These are phyloP conservation scores for Fulmarus glacialis DNA, from an alignment of 2,113 vertebrate genomes.

Conservation along the genomic window DNA sequence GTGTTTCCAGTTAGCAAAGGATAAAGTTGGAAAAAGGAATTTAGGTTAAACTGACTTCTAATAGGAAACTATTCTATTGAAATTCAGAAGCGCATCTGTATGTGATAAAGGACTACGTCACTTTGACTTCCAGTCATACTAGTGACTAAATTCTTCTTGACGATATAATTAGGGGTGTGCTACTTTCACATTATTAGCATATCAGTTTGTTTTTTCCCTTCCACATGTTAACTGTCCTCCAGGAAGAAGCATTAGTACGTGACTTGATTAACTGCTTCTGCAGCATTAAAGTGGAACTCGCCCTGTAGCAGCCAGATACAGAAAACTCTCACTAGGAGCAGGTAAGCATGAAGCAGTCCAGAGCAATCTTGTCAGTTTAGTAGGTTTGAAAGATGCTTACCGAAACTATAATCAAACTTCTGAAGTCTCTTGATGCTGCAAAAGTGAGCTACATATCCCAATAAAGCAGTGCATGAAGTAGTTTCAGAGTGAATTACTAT, in stretches of 20 bases:
- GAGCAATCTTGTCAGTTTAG: not conserved
- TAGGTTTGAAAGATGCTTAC: not conserved
- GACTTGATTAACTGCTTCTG: not conserved
- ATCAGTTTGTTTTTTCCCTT: not conserved
- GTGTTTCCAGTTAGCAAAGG: conserved; percentile 15
- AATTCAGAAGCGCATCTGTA: not conserved
- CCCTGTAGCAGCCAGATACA: not conserved
- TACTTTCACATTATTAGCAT: not conserved
- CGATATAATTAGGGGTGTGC: not conserved
- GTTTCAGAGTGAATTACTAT: not conserved
- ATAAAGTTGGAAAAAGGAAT: not conserved
- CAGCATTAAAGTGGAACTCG: fast-evolving
- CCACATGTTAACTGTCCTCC: too few relatives aligned
- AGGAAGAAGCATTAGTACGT: not conserved
- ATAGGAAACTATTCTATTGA: not conserved
- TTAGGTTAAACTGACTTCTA: not conserved
- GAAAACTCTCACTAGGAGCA: not conserved
- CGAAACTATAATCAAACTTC: not conserved
- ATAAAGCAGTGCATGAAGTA: fast-evolving
- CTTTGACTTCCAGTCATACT: not conserved
- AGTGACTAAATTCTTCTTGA: not conserved
- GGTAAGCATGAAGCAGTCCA: not conserved
- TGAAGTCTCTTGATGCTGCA: not conserved
- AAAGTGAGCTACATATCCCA: not conserved
- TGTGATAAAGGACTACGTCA: not conserved